Conservation (phyloP, 2,888 invertebrate species). For the Spatulosminthurus flaviceps region DNA sequence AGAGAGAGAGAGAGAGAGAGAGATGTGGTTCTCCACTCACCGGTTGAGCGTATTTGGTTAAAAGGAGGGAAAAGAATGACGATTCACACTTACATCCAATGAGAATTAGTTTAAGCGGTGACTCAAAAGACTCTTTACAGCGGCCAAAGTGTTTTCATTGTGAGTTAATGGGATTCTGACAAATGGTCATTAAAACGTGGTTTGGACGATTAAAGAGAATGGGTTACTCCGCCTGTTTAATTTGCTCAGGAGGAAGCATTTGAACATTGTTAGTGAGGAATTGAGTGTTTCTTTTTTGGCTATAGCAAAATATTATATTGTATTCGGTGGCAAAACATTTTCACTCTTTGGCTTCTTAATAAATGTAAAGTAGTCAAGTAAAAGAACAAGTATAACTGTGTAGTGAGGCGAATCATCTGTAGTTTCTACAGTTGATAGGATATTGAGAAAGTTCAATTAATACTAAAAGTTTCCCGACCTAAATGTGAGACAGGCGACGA, state of each 20-base stretch:
- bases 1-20: constrained; percentile 20
- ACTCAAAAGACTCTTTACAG: constrained; percentile 32
- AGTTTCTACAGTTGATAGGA: background rate
- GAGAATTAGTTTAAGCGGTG: constrained; percentile 32
- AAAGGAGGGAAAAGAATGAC: constrained; percentile 42
- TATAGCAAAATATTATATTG: constrained; percentile 6
- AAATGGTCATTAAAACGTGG: constrained; percentile 40
- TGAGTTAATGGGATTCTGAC: constrained; percentile 37
- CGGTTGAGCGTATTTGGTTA: constrained; percentile 36
- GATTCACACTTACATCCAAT: constrained; percentile 33
- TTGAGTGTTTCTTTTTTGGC: background rate
- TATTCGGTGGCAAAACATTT: constrained; percentile 33
- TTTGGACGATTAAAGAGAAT: constrained; percentile 32
- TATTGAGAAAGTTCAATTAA: constrained; percentile 32
- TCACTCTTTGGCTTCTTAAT: background rate
- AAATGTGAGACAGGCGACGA: constrained; percentile 31
- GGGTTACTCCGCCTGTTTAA: constrained; percentile 39
- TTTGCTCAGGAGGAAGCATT: constrained; percentile 38
- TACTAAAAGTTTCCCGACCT: constrained; percentile 31
- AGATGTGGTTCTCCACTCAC: constrained; percentile 9
- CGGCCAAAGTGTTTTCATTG: constrained; percentile 20
- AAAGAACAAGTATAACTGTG: too few species aligned
- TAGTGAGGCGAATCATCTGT: constrained; percentile 24
- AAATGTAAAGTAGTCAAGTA: too few species aligned
- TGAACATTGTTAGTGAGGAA: constrained; percentile 29